These are phyloP conservation scores for Germaria angustata DNA, from an alignment of 2,888 invertebrate species.

Conservation along the genomic window DNA sequence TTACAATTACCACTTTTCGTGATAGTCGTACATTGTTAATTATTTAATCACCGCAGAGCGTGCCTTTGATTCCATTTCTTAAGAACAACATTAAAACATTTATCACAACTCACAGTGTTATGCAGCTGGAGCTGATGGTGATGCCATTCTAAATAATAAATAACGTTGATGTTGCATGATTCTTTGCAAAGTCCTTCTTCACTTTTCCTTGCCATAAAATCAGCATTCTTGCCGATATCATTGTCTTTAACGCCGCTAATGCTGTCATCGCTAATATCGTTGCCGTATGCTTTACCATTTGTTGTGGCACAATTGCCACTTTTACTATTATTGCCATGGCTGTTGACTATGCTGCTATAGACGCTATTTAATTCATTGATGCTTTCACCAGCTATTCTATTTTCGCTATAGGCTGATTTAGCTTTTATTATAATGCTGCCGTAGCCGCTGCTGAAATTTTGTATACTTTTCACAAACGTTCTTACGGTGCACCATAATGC, in stretches of 20 bases:
- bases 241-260: conserved; percentile 21
- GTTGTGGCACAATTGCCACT: conserved; percentile 44
- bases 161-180: conserved; percentile 24
- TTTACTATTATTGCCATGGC: conserved; percentile 30
- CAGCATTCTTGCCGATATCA: conserved; percentile 29
- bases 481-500: conserved; percentile 71
- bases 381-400: conserved; percentile 65
- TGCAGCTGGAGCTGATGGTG: conserved; percentile 4
- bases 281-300: not conserved
- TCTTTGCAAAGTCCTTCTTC: conserved; percentile 13
- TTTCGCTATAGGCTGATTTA: conserved; percentile 29
- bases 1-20: conserved; percentile 47
- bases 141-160: conserved; percentile 11
- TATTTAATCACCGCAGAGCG: conserved; percentile 69
- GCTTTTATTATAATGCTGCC: conserved; percentile 41
- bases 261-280: conserved; percentile 19
- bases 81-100: conserved; percentile 42
- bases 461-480: conserved; percentile 41
- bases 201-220: conserved; percentile 37
- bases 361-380: conserved; percentile 31
- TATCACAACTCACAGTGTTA: conserved; percentile 11
- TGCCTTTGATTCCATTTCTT: conserved; percentile 51
- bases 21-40: conserved; percentile 49
- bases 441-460: conserved; percentile 38
- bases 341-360: conserved; percentile 59